Evolutionary conservation across 2,888 invertebrate genomes (phyloP), one percentile per base, ranked within the genome.

Genomic region (Timandra comae): DNA sequence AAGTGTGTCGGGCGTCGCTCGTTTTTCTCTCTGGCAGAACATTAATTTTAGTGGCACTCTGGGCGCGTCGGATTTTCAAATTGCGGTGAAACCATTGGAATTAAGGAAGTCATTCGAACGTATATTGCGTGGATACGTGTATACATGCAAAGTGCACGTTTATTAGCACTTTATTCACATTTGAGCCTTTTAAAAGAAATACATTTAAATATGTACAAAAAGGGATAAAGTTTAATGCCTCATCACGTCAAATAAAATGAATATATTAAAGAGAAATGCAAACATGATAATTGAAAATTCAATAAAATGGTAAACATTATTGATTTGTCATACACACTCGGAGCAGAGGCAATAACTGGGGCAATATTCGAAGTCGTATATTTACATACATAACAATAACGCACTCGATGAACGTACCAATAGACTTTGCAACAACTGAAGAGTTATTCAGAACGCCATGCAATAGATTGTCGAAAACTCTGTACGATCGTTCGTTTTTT

Each of bases 21-120:
- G 79, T 84, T 84, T 84, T 81, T 82, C 82, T 79, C 71, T 63
- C 68, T 75, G 80, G 74, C 81, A 78, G 79, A 72, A 77, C 81
- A 84, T 84, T 82, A 79, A 82, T 82, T 84, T 82, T 71, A 75
- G 71, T 72, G 68, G 70, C 80, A 78, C 82, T 73, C 70, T 51
- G 63, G 66, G 71, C 64, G 67, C 66, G 62, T 54, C 38, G 70
- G 73, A 74, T 77, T 81, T 79, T 74, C 63, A 79, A 78, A 77
- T 72, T 72, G 73, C 65, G 66, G 66, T 57, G 52, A 64, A 75
- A 72, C 69, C 74, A 73, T 68, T 53, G 58, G 60, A 66, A 66
- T 68, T 70, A 67, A 63, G 55, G 51, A 53, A 56, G 49, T 24
- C 24, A 7, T 24, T 10, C 24, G 24, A 10, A 11, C 24, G n/a